Percentiles rank a stretch among this genome's conserved stretches.
phyloP scores from a whole-genome alignment of 2,113 vertebrate genomes.

The Cheilinus undulatus region DNA sequence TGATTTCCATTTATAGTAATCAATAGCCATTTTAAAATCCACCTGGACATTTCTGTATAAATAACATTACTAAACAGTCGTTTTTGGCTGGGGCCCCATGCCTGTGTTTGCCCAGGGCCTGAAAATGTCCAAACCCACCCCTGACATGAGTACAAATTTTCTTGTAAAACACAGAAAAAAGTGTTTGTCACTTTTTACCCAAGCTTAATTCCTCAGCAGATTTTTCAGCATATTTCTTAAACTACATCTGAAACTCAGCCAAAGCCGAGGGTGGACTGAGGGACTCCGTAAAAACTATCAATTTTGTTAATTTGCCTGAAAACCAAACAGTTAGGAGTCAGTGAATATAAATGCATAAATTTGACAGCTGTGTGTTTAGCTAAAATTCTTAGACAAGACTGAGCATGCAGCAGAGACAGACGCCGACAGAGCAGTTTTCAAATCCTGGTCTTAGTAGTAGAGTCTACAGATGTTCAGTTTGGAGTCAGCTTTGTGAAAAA shows the following conservation, averaged over 20 bases:
- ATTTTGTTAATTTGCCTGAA: neutral
- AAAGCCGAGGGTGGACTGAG: neutral
- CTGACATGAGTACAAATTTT: no score
- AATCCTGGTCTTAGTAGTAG: slow-evolving; percentile 44
- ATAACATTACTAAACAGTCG: no score
- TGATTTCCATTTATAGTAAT: no score
- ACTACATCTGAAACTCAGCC: neutral
- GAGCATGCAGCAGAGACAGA: slow-evolving; percentile 40
- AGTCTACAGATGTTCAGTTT: slow-evolving; percentile 39
- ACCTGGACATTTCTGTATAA: no score
- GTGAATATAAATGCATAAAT: neutral
- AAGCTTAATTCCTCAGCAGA: slow-evolving; percentile 8
- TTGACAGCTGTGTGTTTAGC: neutral
- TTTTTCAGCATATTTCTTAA: neutral
- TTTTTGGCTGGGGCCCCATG: no score
- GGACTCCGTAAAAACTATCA: neutral
- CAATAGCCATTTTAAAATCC: no score
- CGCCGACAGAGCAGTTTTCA: slow-evolving; percentile 65
- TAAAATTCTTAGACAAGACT: slow-evolving; percentile 27
- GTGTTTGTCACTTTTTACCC: slow-evolving; percentile 29
- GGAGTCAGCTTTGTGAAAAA: slow-evolving; percentile 46
- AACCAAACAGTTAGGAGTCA: neutral
- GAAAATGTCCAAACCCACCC: no score
- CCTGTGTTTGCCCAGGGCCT: no score
- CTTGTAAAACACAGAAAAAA: slow-evolving; percentile 24